Base-by-base conservation (phyloP, 2,113 vertebrate genomes). In the Mandrillus leucophaeus region DNA sequence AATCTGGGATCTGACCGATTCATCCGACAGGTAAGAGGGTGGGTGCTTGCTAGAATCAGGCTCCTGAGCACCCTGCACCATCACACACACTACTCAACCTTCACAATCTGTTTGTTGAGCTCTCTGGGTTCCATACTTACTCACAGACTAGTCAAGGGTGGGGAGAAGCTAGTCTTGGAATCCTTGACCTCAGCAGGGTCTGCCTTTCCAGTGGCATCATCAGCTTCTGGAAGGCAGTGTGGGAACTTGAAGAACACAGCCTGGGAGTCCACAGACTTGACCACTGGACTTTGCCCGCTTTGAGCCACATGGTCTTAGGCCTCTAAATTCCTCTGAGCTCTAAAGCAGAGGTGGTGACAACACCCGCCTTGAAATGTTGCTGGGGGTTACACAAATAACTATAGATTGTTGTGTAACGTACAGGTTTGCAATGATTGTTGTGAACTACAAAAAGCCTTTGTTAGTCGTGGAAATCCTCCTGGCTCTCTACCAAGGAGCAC, bases 1-100 rank as follows among this genome's bases (percentile, higher is more conserved):
- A 99, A 99, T 98, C 98, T 99, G 88, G 99, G 99, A 97, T 99
- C 99, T 6, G 99, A 99, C 98, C 99, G 99, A 97, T 99, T 99
- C 98, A 99, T 99, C 97, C 99, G 99, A 98, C 99, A 99, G 99
- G 99, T 99, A 98, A 98, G 96, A 48, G 27, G 55, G 23, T 27
- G 17, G 16, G 13, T 22, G 4, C 68, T 76, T 45, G 38, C 14
- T 52, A 32, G 22, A 40, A 23, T 59, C 22, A 6, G 59, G 55
- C 59, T 78, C 23, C 48, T 22, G n/a, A 59, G 16, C 1, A 52
- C 30, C 45, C 27, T 3, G 14, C 38, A 8, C 48, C 16, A 27
- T 52, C 14, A 30, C 4, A 64, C 12, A 30, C 8, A 35, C 17
- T 55, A 25, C 18, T 88, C 72, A 48, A 2, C n/a, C 8, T 64